phyloP scores from a whole-genome alignment of 1,140 invertebrate species.

The Plutomurus gul region DNA sequence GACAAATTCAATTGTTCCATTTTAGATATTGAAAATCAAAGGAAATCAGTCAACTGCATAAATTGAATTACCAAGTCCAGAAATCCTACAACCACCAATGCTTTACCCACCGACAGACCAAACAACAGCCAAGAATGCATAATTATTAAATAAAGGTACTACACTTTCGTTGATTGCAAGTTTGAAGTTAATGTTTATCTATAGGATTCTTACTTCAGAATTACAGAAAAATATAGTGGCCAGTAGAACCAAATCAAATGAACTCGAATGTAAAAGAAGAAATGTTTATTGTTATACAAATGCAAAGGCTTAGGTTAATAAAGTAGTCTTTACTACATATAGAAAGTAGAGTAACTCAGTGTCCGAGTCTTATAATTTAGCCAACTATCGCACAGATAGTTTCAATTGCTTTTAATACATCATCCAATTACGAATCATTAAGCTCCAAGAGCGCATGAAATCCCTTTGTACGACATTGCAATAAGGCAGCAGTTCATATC shows the following conservation, averaged over 20 bases:
- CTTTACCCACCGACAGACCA: constrained; percentile 27
- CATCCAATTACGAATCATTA: not conserved
- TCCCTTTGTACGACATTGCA: not conserved
- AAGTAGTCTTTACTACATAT: not conserved
- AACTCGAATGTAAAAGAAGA: no score
- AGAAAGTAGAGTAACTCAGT: no score
- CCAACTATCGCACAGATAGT: not conserved
- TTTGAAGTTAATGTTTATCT: not conserved
- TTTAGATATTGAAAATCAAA: not conserved
- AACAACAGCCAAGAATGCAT: constrained; percentile 29
- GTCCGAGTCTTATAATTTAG: no score
- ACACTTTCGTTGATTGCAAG: no score
- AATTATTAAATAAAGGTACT: no score
- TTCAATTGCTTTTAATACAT: not conserved
- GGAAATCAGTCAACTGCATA: not conserved
- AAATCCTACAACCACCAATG: constrained; percentile 32
- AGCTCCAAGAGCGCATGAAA: not conserved
- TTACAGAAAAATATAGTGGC: no score
- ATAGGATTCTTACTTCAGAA: not conserved
- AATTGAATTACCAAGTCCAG: constrained; percentile 18
- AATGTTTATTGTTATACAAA: no score
- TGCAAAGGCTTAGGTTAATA: no score
- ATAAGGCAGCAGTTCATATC: not conserved
- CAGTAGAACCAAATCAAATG: no score
- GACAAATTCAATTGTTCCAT: not conserved